Conservation (phyloP, 2,797 vertebrate species). For the Valencia hispanica region DNA sequence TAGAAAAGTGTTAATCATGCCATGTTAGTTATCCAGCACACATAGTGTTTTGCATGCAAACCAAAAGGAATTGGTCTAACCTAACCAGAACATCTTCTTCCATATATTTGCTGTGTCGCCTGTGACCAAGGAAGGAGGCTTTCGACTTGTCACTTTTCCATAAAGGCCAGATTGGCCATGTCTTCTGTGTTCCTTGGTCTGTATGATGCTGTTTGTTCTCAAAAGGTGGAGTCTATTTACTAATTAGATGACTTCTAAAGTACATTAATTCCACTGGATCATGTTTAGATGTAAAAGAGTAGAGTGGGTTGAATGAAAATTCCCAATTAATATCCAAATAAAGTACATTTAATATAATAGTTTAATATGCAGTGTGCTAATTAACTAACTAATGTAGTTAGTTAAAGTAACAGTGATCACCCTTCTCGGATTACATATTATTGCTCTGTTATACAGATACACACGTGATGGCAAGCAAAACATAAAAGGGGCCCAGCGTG, state of each 20-base stretch:
- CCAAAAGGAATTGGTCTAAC: neutral
- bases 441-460: neutral
- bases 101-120: neutral
- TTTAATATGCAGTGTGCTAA: conserved; percentile 3
- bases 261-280: neutral
- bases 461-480: neutral
- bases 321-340: too few species aligned
- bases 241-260: neutral
- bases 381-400: neutral
- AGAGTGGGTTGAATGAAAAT: neutral
- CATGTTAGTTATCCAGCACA: neutral
- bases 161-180: neutral
- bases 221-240: neutral
- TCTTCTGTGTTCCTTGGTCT: neutral
- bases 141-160: neutral
- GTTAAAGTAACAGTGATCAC: neutral
- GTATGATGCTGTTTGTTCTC: neutral
- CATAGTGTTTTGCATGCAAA: neutral
- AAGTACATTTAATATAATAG: neutral
- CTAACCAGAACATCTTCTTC: neutral
- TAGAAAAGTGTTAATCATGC: neutral
- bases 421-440: neutral
- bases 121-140: neutral
- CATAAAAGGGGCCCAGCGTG: neutral
- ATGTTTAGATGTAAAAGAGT: neutral